Evolutionary conservation across 1,140 invertebrate genomes (phyloP), one percentile per base, ranked within the genome.

Genomic region (Theocolax elegans): DNA sequence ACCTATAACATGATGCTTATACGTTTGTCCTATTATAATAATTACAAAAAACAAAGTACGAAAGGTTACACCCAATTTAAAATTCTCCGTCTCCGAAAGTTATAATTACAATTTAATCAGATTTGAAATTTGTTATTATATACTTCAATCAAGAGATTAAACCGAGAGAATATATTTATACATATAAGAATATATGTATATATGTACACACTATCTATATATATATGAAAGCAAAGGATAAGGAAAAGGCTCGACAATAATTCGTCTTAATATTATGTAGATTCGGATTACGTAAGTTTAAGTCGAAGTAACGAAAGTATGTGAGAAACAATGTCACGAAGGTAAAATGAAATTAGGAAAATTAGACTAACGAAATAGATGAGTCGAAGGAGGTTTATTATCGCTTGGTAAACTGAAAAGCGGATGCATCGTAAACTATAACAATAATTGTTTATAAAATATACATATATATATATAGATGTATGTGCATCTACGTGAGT

Each of bases 361-460:
- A 49, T 10, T 13, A n/a, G 17, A 62, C 19, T 44, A n/a, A 62
- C 48, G 48, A 62, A 62, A 62, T 49, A 62, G 59, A 65, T 42
- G 49, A 53, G 40, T 13, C 48, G 27, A 65, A 51, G 49, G 46
- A 44, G 23, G 49, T 66, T 66, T 66, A 66, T 54, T 56, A 44
- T 66, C 19, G 44, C 29, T 23, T 40, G 23, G 38, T 54, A 54
- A 66, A 66, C 23, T 38, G 13, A 13, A 21, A 35, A 19, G 56
- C 40, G 35, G 7, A 44, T 15, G 40, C 35, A 58, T 58, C 65
- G 54, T 67, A 67, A 67, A 67, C 46, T 58, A 58, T 58, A 44
- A 56, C 35, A 58, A 54, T 54, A 66, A 66, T 66, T 54, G 53
- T 67, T 67, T 56, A 48, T 54, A 49, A 38, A 40, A 58, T 48